Base-by-base conservation (phyloP, 2,113 vertebrate species). In the Oreocharis arfaki region DNA sequence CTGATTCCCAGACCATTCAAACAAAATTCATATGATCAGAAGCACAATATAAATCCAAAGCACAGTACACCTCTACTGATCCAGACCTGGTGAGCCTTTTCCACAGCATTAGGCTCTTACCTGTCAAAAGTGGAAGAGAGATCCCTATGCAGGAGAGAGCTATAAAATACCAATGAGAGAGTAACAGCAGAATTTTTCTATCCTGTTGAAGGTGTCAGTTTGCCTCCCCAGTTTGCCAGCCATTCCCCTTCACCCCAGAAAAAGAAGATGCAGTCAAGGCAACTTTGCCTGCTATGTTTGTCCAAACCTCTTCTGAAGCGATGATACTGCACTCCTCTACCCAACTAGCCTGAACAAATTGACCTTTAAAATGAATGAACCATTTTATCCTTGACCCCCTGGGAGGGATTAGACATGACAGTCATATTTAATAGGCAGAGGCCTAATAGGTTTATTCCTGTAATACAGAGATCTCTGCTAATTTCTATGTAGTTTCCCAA, bases 61-160 rank as follows among this genome's bases (percentile, higher is more conserved):
- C 11, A 50, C 16, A 8, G 7, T 21, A 27, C n/a, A 7, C 20
- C 35, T 16, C 24, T 55, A 32, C 41, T 52, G 17, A 59, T 42
- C 19, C 14, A 68, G 42, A n/a, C 6, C 13, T 42, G 22, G 17
- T 26, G 28, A 80, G 22, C 26, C 13, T 70, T 88, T 85, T 28
- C 46, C 23, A n/a, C 2, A 2, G 27, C 22, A 11, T 75, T 30
- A 23, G 0, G 0, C 10, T 76, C 46, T 44, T 26, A 61, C 32
- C 16, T 64, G 9, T 10, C 61, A 30, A 46, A 50, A 85, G 23
- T 20, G 35, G 30, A 35, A 57, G 16, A 84, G 18, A 81, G 16
- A 80, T 32, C 13, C 3, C 0, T 74, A 20, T 30, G 4, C 5
- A 74, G 11, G 24, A 65, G 9, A 59, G 11, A 59, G 15, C 77